Percentiles rank a stretch among this genome's conserved stretches.
These are phyloP conservation scores for Saguinus midas DNA, from an alignment of 2,113 vertebrate species.

Conservation along the genomic window DNA sequence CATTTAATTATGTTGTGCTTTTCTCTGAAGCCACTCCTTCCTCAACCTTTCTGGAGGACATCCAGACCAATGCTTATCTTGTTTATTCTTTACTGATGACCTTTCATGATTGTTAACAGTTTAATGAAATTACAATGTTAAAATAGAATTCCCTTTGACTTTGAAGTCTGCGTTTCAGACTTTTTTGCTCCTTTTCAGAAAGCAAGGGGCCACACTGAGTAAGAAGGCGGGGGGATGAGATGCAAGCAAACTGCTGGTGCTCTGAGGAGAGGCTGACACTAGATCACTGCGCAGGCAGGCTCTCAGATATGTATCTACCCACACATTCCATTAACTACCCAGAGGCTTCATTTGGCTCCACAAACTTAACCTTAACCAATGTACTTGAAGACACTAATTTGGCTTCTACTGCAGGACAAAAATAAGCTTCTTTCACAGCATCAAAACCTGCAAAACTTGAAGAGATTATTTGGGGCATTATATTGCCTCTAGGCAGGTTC, in stretches of 20 bases:
- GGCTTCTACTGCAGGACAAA: neutral
- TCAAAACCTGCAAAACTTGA: slow-evolving; percentile 10
- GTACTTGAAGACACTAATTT: neutral
- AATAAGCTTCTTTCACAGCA: neutral
- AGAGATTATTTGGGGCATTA: neutral
- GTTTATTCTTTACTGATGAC: slow-evolving; percentile 73
- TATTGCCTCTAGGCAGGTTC: neutral
- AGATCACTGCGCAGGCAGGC: accelerated
- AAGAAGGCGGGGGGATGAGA: neutral
- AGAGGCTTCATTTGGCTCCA: neutral
- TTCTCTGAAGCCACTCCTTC: slow-evolving; percentile 50
- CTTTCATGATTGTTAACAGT: slow-evolving; percentile 62
- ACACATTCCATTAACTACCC: neutral
- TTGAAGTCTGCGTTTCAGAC: slow-evolving; percentile 53
- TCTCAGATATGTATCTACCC: neutral
- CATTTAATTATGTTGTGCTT: slow-evolving; percentile 54
- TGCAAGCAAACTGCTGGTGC: neutral
- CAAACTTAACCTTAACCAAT: too few relatives aligned
- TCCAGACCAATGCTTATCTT: slow-evolving; percentile 71
- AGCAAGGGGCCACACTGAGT: neutral
- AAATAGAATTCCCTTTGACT: slow-evolving; percentile 54
- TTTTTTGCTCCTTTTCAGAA: slow-evolving; percentile 4
- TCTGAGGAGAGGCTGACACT: neutral
- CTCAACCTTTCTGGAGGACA: slow-evolving; percentile 65
- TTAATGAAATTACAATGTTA: slow-evolving; percentile 65